phyloP scores from a whole-genome alignment of 2,113 vertebrate species.

The Platysternon megacephalum region DNA sequence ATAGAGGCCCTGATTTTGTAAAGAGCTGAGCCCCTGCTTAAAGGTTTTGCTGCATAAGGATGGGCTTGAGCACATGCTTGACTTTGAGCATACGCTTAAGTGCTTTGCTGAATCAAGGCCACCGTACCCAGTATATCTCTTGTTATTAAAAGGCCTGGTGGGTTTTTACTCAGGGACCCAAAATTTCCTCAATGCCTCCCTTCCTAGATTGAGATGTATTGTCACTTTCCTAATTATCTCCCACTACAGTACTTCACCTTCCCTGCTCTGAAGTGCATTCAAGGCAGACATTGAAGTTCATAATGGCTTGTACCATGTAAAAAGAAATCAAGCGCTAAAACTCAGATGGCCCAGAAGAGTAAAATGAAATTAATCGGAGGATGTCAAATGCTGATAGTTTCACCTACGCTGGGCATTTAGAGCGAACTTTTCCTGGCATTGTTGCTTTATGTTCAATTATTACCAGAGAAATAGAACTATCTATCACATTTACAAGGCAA shows the following conservation, averaged over 20 bases:
- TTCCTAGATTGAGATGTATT: background rate
- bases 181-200: background rate
- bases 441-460: background rate
- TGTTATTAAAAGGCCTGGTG: background rate
- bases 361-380: conserved; percentile 11
- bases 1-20: conserved; percentile 29
- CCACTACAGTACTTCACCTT: conserved; percentile 16
- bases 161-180: background rate
- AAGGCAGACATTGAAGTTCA: conserved; percentile 10
- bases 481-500: background rate
- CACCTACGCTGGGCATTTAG: background rate
- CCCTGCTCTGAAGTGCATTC: background rate
- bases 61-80: conserved; percentile 30
- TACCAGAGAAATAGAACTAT: background rate
- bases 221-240: background rate
- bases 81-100: conserved; percentile 15
- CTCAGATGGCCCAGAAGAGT: background rate
- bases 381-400: conserved; percentile 5
- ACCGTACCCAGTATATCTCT: background rate
- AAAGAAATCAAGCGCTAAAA: conserved; percentile 25
- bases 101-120: background rate
- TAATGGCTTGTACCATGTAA: background rate
- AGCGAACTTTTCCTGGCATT: background rate
- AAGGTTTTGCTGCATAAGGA: background rate
- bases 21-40: conserved; percentile 8